Evolutionary conservation across 1,140 invertebrate species (phyloP), one percentile per base, ranked within the genome.

Genomic region (Zaprionus kolodkinae): DNA sequence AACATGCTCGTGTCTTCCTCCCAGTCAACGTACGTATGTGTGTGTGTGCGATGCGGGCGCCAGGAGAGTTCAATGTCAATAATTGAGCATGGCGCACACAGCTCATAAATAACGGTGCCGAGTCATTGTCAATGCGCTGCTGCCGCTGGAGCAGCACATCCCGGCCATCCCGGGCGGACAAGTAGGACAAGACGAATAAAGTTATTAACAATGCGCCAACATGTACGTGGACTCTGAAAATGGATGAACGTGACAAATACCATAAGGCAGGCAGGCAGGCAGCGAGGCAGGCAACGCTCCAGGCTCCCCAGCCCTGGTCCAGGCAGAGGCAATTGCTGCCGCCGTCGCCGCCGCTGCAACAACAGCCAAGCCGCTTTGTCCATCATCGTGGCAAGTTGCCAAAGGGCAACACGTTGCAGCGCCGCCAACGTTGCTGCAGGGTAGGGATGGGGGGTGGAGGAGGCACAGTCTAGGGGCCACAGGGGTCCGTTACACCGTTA

Each of bases 171-270:
- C 21, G 21, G 64, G 45, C 48, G 63, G 69, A 84, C 83, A 88
- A 89, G 85, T 89, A 89, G 85, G 85, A 89, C 82, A 70, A 80
- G 82, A 85, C 79, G 70, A 87, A 87, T 87, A 83, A 88, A 87
- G 84, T 87, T 87, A 87, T 87, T 87, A 87, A 87, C 83, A 87
- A 87, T 87, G 83, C 83, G 79, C 50, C 83, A 88, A 81, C 86
- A 65, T 89, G 85, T 85, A 90, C 86, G 86, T 81, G 81, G 76
- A 90, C 85, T 89, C 85, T 89, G 66, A 81, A 89, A 89, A 89
- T 89, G 85, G 85, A 81, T 50, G 86, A 89, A 89, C 85, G 85
- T 89, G 85, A 89, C 85, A 89, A 89, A 89, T 88, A 85, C 85
- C 85, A 76, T 83, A 77, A 72, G 73, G 43, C 74, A 72, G 75